Percentiles rank a stretch among this genome's conserved stretches.
Conservation (phyloP, 1,140 invertebrate genomes). For the Heliconius melpomene region DNA sequence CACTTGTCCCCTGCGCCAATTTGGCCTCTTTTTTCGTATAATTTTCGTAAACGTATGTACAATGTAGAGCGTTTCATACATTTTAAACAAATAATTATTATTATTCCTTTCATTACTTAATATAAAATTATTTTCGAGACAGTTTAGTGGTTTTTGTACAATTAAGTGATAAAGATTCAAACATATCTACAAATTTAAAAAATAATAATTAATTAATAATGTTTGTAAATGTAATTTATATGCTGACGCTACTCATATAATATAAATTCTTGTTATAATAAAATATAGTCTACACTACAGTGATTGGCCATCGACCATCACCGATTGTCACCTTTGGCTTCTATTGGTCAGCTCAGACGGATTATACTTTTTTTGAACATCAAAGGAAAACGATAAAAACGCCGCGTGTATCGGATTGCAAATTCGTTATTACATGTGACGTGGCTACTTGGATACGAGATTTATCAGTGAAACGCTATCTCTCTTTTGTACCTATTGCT, state of each 20-base stretch:
- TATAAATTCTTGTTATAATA: background rate
- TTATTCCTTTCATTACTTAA: no score
- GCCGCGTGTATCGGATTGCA: constrained; percentile 64
- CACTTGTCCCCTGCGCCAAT: no score
- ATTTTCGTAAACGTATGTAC: no score
- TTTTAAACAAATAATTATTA: no score
- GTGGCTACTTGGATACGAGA: constrained; percentile 62
- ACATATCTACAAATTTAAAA: background rate
- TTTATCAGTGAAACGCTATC: constrained; percentile 43
- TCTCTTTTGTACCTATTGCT: background rate
- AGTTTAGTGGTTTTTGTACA: no score
- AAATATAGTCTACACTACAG: background rate
- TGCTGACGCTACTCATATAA: background rate
- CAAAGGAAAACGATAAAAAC: constrained; percentile 48
- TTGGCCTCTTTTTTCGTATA: no score
- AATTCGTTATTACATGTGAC: constrained; percentile 68
- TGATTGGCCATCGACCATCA: constrained; percentile 19
- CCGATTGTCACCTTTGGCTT: constrained; percentile 31
- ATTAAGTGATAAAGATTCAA: background rate
- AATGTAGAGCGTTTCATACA: no score
- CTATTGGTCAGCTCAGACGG: constrained; percentile 37
- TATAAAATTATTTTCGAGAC: no score
- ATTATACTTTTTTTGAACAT: constrained; percentile 47
- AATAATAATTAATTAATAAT: no score
- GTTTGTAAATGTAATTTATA: background rate